Conservation (phyloP, 2,888 invertebrate genomes). For the Hydropsyche betteni region DNA sequence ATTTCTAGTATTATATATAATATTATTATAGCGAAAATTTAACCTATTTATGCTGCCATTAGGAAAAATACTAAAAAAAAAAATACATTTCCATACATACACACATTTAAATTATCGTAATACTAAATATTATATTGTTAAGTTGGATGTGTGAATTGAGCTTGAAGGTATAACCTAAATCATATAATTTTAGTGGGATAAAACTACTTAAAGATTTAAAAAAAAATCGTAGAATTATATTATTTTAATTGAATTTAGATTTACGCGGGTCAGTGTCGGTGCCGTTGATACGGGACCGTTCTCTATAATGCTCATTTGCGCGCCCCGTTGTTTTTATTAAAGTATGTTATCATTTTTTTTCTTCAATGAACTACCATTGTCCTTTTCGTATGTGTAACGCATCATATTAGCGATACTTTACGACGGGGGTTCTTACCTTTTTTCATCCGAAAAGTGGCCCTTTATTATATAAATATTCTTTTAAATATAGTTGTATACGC, state of each 20-base stretch:
- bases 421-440: too few species aligned
- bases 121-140: background rate
- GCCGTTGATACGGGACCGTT: too few species aligned
- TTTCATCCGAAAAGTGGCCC: too few species aligned
- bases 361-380: too few species aligned
- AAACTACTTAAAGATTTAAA: conserved; percentile 12
- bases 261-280: too few species aligned
- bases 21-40: conserved; percentile 10
- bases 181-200: conserved; percentile 7
- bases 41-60: conserved; percentile 38
- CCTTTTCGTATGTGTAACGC: too few species aligned
- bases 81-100: conserved; percentile 37
- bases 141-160: conserved; percentile 23
- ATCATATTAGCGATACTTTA: too few species aligned
- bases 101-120: conserved; percentile 27
- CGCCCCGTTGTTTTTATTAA: too few species aligned
- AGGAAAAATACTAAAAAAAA: conserved; percentile 36
- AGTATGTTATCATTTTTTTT: too few species aligned
- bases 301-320: too few species aligned
- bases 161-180: conserved; percentile 16
- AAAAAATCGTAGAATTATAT: background rate
- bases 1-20: conserved; percentile 23
- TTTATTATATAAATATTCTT: too few species aligned
- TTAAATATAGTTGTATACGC: too few species aligned
- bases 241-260: background rate